Percentiles rank a stretch among this genome's conserved stretches.
Evolutionary conservation across 2,888 invertebrate species (phyloP).

Genomic region (Leptarthrus brevirostris): DNA sequence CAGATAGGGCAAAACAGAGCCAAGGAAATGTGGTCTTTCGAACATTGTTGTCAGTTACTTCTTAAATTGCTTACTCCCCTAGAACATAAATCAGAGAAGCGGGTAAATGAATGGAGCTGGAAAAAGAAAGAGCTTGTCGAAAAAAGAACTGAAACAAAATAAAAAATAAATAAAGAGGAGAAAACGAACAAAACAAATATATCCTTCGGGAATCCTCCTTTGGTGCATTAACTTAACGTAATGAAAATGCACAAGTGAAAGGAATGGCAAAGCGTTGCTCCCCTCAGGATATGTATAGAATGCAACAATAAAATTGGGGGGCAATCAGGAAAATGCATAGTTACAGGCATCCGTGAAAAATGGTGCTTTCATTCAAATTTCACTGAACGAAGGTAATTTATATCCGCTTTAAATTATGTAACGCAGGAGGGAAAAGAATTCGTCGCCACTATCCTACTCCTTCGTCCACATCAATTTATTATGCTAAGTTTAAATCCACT

Average conservation of each 20-base stretch:
- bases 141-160: background rate
- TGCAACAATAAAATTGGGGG: slow-evolving; percentile 19
- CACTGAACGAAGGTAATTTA: slow-evolving; percentile 7
- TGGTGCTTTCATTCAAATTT: slow-evolving; percentile 37
- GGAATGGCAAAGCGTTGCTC: background rate
- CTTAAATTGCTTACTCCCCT: slow-evolving; percentile 37
- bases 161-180: background rate
- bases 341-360: slow-evolving; percentile 31
- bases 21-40: slow-evolving; percentile 40
- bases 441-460: too few relatives aligned
- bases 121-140: slow-evolving; percentile 17
- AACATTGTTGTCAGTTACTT: slow-evolving; percentile 46
- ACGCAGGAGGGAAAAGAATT: too few relatives aligned
- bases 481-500: too few relatives aligned
- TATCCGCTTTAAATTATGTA: background rate
- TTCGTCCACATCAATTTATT: too few relatives aligned
- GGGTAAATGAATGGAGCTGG: slow-evolving; percentile 25
- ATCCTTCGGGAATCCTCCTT: slow-evolving; percentile 23
- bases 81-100: slow-evolving; percentile 39
- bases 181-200: background rate
- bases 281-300: background rate
- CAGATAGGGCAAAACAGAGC: background rate
- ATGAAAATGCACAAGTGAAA: slow-evolving; percentile 42
- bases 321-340: slow-evolving; percentile 40
- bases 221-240: slow-evolving; percentile 47